phyloP scores from a whole-genome alignment of 2,797 vertebrate species.

The Okamejei kenojei region DNA sequence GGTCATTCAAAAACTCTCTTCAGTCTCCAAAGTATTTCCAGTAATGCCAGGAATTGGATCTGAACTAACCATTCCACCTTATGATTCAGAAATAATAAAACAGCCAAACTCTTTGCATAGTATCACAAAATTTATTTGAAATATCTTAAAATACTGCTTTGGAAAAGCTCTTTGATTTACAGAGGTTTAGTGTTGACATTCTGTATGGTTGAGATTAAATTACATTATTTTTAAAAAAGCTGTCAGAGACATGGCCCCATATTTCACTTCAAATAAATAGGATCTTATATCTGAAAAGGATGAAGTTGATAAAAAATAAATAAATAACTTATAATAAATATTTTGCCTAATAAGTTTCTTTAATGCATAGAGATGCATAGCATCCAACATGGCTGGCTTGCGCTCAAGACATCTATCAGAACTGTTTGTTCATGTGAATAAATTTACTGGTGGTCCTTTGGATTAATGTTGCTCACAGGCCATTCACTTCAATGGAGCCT shows the following conservation, averaged over 20 bases:
- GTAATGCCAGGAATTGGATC: not conserved
- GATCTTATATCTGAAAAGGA: conserved; percentile 38
- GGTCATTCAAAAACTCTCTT: not conserved
- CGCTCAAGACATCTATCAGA: conserved; percentile 6
- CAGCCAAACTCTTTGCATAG: conserved; percentile 32
- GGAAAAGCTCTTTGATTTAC: conserved; percentile 40
- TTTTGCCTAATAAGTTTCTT: conserved; percentile 37
- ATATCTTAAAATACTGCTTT: conserved; percentile 44
- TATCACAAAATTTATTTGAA: conserved; percentile 42
- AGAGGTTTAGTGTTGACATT: conserved; percentile 38
- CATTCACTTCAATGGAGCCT: conserved; percentile 16
- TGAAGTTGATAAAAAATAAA: conserved; percentile 38
- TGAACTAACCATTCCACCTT: not conserved
- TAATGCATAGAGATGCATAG: conserved; percentile 38
- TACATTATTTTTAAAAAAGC: conserved; percentile 30
- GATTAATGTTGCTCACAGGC: not conserved
- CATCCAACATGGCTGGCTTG: conserved; percentile 37
- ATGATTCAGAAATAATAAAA: conserved; percentile 21
- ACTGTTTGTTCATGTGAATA: not conserved
- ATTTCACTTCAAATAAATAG: conserved; percentile 39
- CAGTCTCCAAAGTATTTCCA: not conserved
- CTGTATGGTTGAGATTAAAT: conserved; percentile 38
- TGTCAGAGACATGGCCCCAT: conserved; percentile 38
- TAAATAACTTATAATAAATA: conserved; percentile 39
- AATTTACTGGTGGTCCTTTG: conserved; percentile 11